A percentile compares a stretch with the other conserved stretches of the same genome.
phyloP scores from a whole-genome alignment of 1,140 invertebrate genomes.

The Thaumatotibia leucotreta region DNA sequence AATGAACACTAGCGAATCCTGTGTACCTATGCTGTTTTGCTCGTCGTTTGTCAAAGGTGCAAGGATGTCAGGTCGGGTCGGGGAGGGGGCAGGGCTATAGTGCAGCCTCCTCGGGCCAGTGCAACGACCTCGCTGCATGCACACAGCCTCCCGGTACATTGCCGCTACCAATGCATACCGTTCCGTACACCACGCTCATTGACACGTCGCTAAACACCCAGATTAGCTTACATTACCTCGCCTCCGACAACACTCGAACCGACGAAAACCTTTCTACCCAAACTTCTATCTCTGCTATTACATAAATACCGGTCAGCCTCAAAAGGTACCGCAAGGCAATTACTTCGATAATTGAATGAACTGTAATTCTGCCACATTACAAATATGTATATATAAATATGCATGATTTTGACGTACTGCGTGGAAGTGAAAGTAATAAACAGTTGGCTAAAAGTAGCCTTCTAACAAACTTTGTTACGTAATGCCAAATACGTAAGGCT shows the following conservation, averaged over 20 bases:
- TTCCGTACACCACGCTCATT: slow-evolving; percentile 42
- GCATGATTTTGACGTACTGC: not conserved
- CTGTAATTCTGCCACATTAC: not conserved
- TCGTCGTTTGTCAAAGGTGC: slow-evolving; percentile 14
- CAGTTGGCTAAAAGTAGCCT: slow-evolving; percentile 8
- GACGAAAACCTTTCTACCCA: not conserved
- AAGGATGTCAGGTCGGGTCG: slow-evolving; percentile 36
- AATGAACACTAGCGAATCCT: not conserved
- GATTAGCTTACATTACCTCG: slow-evolving; percentile 27
- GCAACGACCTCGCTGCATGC: slow-evolving; percentile 63
- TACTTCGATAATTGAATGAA: slow-evolving; percentile 7
- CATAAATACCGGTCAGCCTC: not conserved
- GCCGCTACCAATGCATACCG: slow-evolving; percentile 37
- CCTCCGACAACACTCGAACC: not conserved
- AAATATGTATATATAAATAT: not conserved
- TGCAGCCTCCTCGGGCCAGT: slow-evolving; percentile 54
- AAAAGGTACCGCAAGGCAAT: slow-evolving; percentile 5
- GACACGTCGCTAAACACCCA: slow-evolving; percentile 30
- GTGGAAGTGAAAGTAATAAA: slow-evolving; percentile 11
- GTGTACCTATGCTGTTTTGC: slow-evolving; percentile 1
- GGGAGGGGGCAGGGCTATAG: slow-evolving; percentile 41
- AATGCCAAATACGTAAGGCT: slow-evolving; percentile 4
- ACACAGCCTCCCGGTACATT: slow-evolving; percentile 36
- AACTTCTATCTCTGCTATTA: not conserved
- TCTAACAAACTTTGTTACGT: slow-evolving; percentile 5